Conservation (phyloP, 2,888 invertebrate genomes). For the Diachrysia chrysitis region DNA sequence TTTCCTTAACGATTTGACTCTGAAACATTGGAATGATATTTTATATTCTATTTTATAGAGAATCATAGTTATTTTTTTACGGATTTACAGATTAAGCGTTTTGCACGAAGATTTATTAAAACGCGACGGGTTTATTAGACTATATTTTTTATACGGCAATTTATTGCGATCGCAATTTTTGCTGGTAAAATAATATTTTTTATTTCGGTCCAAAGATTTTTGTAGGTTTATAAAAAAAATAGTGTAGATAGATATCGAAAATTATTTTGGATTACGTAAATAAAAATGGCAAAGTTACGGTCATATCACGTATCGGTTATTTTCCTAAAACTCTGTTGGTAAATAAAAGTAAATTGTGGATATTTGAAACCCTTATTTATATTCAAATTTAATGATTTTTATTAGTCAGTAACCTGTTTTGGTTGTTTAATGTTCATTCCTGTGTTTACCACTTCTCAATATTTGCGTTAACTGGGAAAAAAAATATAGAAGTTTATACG, state of each 20-base stretch:
- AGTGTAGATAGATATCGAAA: too few relatives aligned
- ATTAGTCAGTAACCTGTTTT: too few relatives aligned
- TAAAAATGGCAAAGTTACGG: not conserved
- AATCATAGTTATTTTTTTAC: not conserved
- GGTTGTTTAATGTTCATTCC: too few relatives aligned
- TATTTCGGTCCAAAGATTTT: not conserved
- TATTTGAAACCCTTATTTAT: too few relatives aligned
- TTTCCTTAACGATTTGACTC: slow-evolving; percentile 3
- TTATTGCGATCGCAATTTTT: not conserved
- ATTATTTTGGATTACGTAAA: not conserved
- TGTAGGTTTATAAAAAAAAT: too few relatives aligned
- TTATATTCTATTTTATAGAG: slow-evolving; percentile 18
- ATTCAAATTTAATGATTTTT: too few relatives aligned
- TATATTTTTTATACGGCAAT: slow-evolving; percentile 14
- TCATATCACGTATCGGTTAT: too few relatives aligned
- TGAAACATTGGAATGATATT: slow-evolving; percentile 6
- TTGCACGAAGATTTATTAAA: not conserved
- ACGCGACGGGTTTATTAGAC: slow-evolving; percentile 24
- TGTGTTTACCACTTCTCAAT: too few relatives aligned
- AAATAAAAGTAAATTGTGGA: too few relatives aligned
- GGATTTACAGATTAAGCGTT: not conserved
- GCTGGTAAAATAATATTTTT: not conserved
- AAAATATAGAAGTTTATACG: too few relatives aligned
- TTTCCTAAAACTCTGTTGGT: too few relatives aligned
- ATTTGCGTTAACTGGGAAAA: too few relatives aligned